Base-by-base conservation (phyloP, 2,797 vertebrate species). In the Craterocephalus amniculus region DNA sequence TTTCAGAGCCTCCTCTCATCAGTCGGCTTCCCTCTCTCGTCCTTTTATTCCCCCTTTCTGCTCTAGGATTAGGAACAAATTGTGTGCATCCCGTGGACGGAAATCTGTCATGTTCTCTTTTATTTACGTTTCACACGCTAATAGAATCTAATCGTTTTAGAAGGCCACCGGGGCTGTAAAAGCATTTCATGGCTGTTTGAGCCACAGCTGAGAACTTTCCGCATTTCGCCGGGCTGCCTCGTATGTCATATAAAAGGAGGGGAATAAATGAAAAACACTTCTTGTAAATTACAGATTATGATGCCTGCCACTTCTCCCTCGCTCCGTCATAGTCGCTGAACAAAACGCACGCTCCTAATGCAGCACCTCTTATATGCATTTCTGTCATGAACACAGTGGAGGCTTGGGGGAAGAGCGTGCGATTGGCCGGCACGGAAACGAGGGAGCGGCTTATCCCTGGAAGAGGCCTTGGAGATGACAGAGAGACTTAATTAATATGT, bases 401-500 rank as follows among this genome's bases (percentile, higher is more conserved):
- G 55, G 27, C 10, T 1, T 14, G 0, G 67, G 69, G 57, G 65
- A 70, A 63, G 67, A 63, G 35, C 40, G 56, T 60, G 59, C 24
- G 80, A 85, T 83, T 78, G 83, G 78, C 67, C 58, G 43, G 73
- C 62, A 63, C 43, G 79, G 57, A 70, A 51, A 70, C 16, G 79
- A 62, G 75, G 51, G 64, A 63, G 61, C 55, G 61, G 51, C 60
- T 74, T 26, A 70, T 81, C 58, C 68, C 74, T 35, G 82, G n/a
- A 74, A 64, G 84, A 74, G 83, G 80, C 80, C 87, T 85, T 86
- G 80, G 83, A 67, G 75, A 63, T 91, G 88, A 91, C 81, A 92
- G 85, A 24, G 32, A 69, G 87, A 91, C 82, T 89, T 91, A 93
- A 94, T 93, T 91, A 92, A 89, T 92, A 83, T 70, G 89, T 88